Evolutionary conservation across 2,888 invertebrate species (phyloP).

Genomic region (Caenorhabditis sp.): DNA sequence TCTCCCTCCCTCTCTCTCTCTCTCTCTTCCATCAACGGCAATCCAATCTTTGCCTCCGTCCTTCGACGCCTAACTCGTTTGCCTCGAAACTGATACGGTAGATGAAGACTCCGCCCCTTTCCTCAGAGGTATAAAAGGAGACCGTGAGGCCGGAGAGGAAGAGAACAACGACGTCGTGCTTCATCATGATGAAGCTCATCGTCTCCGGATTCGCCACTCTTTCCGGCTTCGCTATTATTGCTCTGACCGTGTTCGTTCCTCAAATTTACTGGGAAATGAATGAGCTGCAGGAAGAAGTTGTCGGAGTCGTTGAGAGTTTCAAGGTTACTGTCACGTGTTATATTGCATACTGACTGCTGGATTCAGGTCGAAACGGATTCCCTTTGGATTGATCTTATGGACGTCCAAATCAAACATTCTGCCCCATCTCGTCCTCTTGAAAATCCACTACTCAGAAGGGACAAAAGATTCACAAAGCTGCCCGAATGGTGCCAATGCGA

Average conservation of each 20-base stretch:
- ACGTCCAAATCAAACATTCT: conserved; percentile 59
- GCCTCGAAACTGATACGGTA: conserved; percentile 27
- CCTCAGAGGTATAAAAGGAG: conserved; percentile 12
- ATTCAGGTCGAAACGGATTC: conserved; percentile 62
- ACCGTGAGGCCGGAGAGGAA: conserved; percentile 1
- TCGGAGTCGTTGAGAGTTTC: conserved; percentile 59
- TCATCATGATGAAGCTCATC: conserved; percentile 26
- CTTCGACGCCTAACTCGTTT: conserved; percentile 25
- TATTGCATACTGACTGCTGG: no score
- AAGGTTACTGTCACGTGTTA: no score
- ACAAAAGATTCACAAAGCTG: conserved; percentile 62
- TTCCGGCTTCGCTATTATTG: conserved; percentile 48
- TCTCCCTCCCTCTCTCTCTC: neutral
- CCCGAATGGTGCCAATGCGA: conserved; percentile 69
- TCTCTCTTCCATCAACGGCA: neutral
- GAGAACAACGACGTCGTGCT: no score
- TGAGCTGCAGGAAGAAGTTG: conserved; percentile 56
- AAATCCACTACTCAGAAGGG: conserved; percentile 63
- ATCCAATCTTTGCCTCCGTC: neutral
- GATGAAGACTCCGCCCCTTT: conserved; percentile 28
- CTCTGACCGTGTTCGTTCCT: conserved; percentile 51
- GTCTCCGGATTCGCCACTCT: conserved; percentile 36
- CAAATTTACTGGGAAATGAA: conserved; percentile 62
- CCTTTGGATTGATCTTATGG: conserved; percentile 66
- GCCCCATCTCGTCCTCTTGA: conserved; percentile 61